Percentiles rank a stretch among this genome's conserved stretches.
Evolutionary conservation across 2,888 invertebrate species (phyloP).

Genomic region (Philereme transversata): DNA sequence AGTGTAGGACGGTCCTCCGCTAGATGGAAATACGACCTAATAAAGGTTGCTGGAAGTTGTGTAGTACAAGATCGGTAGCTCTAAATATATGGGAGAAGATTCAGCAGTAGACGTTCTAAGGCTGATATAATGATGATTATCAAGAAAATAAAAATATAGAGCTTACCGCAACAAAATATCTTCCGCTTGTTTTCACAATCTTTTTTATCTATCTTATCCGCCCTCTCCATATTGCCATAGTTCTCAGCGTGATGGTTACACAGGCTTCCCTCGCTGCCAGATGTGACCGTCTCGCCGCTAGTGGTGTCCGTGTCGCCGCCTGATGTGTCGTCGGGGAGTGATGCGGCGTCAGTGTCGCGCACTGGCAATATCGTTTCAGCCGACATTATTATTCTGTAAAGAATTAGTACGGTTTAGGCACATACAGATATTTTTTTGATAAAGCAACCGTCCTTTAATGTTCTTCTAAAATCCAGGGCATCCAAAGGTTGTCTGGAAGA

Average conservation of each 20-base stretch:
- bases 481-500: too few species aligned
- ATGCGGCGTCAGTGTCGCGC: neutral
- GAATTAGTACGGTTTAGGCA: too few species aligned
- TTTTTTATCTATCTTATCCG: constrained; percentile 4
- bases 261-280: neutral
- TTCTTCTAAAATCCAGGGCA: too few species aligned
- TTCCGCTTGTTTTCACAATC: constrained; percentile 9
- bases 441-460: too few species aligned
- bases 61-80: too few species aligned
- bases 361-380: neutral
- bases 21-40: too few species aligned
- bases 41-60: too few species aligned
- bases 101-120: too few species aligned
- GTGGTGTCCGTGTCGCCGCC: neutral
- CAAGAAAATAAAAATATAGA: neutral
- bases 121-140: too few species aligned
- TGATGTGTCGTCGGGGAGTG: neutral
- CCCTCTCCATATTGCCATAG: constrained; percentile 10
- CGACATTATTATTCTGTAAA: neutral
- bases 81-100: too few species aligned
- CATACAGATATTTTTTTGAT: too few species aligned
- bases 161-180: constrained; percentile 27
- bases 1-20: too few species aligned
- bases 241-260: neutral
- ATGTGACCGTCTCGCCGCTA: constrained; percentile 6